Base-by-base conservation (phyloP, 2,113 vertebrate species). In the Oreocharis arfaki region DNA sequence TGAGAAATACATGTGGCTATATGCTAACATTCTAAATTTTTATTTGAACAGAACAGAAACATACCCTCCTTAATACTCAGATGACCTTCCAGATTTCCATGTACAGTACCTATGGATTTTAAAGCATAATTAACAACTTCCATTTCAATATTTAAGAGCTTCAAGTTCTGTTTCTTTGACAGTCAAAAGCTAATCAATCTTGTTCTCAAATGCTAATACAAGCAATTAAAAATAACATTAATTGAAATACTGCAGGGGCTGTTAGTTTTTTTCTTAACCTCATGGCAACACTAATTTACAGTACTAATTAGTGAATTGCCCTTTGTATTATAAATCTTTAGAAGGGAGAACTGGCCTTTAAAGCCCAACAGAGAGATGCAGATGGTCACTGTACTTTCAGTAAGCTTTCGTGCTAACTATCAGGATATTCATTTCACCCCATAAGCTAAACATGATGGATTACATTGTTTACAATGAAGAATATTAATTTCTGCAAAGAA, bases 141-240 rank as follows among this genome's bases (percentile, higher is more conserved):
- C 94, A 91, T 91, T 97, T 97, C 94, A 81, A 86, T 84, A 83
- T 93, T 96, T 94, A 97, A 97, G 94, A 95, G 93, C 96, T 97
- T 94, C 84, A 95, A 93, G 82, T 92, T 98, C 88, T 96, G 77
- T 96, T 98, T 97, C 95, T 95, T 96, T 97, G 95, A 96, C 95
- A 95, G 95, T 96, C 89, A 97, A 97, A 97, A 98, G 93, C 95
- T 95, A 97, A 97, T 98, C 97, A 97, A 97, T 97, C 96, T 97
- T 97, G 49, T 97, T 97, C 96, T 97, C 96, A 97, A 98, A 98
- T 97, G 97, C 93, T 97, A 98, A 98, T 98, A 96, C 75, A 96
- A 96, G 97, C 97, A 98, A 98, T 98, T 98, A 97, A 97, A 97
- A 98, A 96, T 96, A 98, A 97, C 95, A 97, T 95, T 98, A 98